A percentile compares a stretch with the other conserved stretches of the same genome.
phyloP scores from a whole-genome alignment of 2,888 invertebrate genomes.

The Pimpla rufipes region DNA sequence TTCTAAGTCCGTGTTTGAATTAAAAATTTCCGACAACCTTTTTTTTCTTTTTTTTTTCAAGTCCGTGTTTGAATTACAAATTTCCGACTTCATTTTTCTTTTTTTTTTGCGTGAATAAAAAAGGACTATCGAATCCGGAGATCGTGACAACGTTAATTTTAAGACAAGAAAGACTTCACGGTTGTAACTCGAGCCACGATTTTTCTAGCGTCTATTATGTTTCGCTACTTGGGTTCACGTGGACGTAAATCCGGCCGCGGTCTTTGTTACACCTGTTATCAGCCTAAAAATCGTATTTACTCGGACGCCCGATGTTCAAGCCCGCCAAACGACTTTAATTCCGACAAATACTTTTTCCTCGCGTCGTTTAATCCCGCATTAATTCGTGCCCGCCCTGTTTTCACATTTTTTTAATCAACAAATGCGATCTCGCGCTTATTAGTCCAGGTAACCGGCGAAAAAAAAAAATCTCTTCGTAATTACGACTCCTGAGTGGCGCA shows the following conservation, averaged over 20 bases:
- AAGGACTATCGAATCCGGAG: neutral
- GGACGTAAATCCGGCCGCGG: conserved; percentile 1
- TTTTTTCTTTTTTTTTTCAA: too few species aligned
- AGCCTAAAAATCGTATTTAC: neutral
- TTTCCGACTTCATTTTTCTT: too few species aligned
- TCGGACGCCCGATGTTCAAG: neutral
- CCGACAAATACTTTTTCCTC: neutral
- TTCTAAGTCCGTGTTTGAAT: too few species aligned
- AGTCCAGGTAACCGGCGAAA: neutral
- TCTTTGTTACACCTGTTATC: neutral
- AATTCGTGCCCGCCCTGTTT: neutral
- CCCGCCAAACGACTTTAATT: neutral
- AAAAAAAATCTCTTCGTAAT: neutral
- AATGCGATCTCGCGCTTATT: neutral
- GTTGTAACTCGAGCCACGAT: conserved; percentile 60
- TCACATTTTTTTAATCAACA: neutral
- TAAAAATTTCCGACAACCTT: too few species aligned
- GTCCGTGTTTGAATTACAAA: too few species aligned
- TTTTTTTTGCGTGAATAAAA: neutral
- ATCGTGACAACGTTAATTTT: neutral
- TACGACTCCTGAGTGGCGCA: neutral
- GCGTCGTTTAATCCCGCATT: neutral
- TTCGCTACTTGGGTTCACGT: conserved; percentile 33
- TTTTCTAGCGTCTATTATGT: conserved; percentile 45
- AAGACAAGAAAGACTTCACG: conserved; percentile 22